These are phyloP conservation scores for Chlorodrepanis virens DNA, from an alignment of 2,113 vertebrate genomes.

Conservation along the genomic window DNA sequence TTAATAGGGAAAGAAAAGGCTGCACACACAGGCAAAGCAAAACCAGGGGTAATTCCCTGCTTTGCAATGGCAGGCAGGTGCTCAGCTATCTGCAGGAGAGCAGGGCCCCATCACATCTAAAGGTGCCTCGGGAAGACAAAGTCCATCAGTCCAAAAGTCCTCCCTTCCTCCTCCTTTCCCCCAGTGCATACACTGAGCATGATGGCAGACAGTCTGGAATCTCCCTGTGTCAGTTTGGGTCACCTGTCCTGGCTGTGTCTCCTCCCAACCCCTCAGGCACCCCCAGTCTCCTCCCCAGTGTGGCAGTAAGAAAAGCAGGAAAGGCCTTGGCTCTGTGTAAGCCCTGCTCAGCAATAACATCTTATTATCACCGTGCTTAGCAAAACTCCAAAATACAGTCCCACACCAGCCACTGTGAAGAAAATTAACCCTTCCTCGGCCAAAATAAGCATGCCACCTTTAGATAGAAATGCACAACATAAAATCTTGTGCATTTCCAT, in stretches of 20 bases:
- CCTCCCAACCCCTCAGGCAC: not conserved
- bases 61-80: not conserved
- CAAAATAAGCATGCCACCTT: not conserved
- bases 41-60: not conserved
- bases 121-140: not conserved
- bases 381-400: not conserved
- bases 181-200: accelerated
- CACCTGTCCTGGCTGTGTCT: not conserved
- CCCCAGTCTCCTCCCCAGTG: not conserved
- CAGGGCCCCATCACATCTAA: not conserved
- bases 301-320: accelerated
- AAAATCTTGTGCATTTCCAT: constrained; percentile 4
- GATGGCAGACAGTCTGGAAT: too few species aligned
- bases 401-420: not conserved
- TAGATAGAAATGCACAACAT: not conserved
- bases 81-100: not conserved
- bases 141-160: accelerated
- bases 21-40: not conserved
- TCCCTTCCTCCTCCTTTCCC: accelerated
- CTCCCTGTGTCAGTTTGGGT: not conserved
- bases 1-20: not conserved
- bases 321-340: not conserved
- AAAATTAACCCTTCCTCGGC: not conserved
- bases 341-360: not conserved
- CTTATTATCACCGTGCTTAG: not conserved